These are phyloP conservation scores for Oceanodroma leucorhoa DNA, from an alignment of 2,797 vertebrate genomes.

Conservation along the genomic window DNA sequence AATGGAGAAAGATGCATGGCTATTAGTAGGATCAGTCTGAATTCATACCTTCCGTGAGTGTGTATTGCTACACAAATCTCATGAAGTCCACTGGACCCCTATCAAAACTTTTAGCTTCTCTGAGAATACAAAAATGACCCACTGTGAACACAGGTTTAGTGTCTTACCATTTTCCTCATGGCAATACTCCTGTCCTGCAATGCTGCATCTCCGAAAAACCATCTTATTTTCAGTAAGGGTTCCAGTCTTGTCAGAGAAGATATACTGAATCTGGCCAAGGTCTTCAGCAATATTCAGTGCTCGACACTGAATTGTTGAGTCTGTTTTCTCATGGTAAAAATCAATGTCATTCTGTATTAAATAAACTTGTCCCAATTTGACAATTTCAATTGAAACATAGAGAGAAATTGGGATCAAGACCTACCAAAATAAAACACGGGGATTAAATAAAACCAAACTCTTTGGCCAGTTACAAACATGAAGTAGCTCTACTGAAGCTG, in stretches of 20 bases:
- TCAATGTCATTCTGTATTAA: constrained; percentile 93
- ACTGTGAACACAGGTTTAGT: background rate
- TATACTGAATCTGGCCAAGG: constrained; percentile 91
- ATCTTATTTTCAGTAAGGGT: constrained; percentile 98
- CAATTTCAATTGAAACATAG: constrained; percentile 96
- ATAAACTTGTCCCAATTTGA: constrained; percentile 93
- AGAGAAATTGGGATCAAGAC: constrained; percentile 96
- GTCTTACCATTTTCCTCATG: constrained; percentile 90
- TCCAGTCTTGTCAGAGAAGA: constrained; percentile 97
- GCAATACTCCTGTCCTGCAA: constrained; percentile 90
- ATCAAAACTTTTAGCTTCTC: background rate
- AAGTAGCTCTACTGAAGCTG: background rate
- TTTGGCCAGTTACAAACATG: background rate
- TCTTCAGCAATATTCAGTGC: constrained; percentile 94
- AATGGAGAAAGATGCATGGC: background rate
- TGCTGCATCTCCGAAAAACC: constrained; percentile 92
- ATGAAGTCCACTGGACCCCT: background rate
- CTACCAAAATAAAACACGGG: constrained; percentile 67
- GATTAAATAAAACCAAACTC: background rate
- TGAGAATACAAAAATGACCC: background rate
- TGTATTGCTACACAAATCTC: background rate
- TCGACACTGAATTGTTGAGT: constrained; percentile 88
- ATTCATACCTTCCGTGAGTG: background rate
- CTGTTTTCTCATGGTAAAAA: constrained; percentile 85
- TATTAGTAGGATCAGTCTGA: background rate